phyloP scores from a whole-genome alignment of 2,797 vertebrate species.

The Acanthis flammea region DNA sequence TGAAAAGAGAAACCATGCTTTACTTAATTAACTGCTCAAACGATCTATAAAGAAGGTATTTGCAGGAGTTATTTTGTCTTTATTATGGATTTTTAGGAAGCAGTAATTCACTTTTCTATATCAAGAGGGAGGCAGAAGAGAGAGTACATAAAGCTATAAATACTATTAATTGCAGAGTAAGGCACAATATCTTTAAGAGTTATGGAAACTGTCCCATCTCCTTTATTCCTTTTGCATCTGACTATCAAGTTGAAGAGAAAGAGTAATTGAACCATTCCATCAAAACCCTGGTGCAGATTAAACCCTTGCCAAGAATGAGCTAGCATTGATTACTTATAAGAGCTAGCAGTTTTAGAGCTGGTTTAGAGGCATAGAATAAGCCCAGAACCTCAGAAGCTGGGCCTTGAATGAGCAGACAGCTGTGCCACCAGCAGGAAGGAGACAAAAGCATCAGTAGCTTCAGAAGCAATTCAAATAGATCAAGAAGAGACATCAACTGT shows the following conservation, averaged over 20 bases:
- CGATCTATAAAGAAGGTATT: background rate
- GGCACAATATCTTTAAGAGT: background rate
- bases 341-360: background rate
- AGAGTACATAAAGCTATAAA: background rate
- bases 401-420: background rate
- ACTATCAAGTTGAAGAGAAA: conserved; percentile 38
- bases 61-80: background rate
- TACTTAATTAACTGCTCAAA: background rate
- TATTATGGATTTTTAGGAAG: conserved; percentile 6
- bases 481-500: background rate
- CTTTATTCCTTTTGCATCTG: conserved; percentile 9
- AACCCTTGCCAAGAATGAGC: background rate
- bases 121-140: background rate
- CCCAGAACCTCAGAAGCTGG: background rate
- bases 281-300: conserved; percentile 28
- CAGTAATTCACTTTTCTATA: background rate
- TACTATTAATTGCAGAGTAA: conserved; percentile 23
- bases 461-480: conserved; percentile 22
- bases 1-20: background rate
- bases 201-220: background rate
- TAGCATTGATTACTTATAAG: conserved; percentile 10
- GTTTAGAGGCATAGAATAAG: background rate
- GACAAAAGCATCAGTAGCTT: conserved; percentile 40
- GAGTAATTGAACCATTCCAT: conserved; percentile 9
- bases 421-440: background rate